Conservation (phyloP, 1,140 invertebrate species). For the Eumeta japonica region DNA sequence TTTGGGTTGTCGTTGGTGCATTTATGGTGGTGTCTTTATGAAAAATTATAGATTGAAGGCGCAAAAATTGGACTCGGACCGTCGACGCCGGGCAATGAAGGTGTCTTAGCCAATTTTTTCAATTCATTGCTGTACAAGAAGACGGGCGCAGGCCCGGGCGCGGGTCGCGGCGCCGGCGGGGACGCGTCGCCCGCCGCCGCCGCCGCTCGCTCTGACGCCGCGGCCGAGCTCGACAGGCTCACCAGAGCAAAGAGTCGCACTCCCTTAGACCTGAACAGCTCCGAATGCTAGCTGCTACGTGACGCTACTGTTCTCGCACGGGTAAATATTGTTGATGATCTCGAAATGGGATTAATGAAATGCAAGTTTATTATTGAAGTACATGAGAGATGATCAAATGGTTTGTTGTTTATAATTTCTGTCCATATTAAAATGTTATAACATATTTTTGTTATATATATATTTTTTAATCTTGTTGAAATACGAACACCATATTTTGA, state of each 20-base stretch:
- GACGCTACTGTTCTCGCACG: too few relatives aligned
- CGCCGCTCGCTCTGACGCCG: constrained; percentile 82
- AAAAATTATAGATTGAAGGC: constrained; percentile 65
- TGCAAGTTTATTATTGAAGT: too few relatives aligned
- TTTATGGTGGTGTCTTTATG: too few relatives aligned
- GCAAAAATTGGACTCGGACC: constrained; percentile 65
- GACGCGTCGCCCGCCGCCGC: constrained; percentile 59
- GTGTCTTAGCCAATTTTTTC: constrained; percentile 96
- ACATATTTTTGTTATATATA: too few relatives aligned
- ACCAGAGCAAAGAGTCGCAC: constrained; percentile 69
- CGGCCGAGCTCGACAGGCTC: constrained; percentile 87
- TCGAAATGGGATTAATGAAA: too few relatives aligned
- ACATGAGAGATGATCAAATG: too few relatives aligned
- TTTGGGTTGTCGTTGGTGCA: not conserved
- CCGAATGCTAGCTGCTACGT: constrained; percentile 22
- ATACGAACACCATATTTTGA: too few relatives aligned
- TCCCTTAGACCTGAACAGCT: constrained; percentile 45
- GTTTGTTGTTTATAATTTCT: too few relatives aligned
- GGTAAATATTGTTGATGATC: too few relatives aligned
- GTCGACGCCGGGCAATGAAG: constrained; percentile 78
- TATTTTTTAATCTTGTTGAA: too few relatives aligned
- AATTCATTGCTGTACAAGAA: constrained; percentile 95
- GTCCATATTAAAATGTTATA: too few relatives aligned
- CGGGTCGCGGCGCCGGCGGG: too few relatives aligned
- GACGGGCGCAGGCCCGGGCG: constrained; percentile 64